These are phyloP conservation scores for Darevskia nairensis DNA, from an alignment of 2,797 vertebrate genomes.

Conservation along the genomic window DNA sequence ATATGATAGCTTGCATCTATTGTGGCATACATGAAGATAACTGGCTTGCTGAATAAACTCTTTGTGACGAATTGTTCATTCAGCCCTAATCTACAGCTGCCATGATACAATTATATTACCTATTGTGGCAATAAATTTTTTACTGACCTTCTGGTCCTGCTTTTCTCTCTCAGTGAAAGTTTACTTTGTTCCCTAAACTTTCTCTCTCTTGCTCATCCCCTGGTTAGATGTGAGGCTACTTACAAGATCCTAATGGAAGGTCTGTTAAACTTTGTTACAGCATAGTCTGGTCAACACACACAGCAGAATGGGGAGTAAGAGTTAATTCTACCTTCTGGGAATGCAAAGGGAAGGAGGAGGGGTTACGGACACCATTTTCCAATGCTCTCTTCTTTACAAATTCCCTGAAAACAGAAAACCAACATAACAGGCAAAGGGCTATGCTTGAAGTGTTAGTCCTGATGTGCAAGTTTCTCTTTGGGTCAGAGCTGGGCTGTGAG, in stretches of 20 bases:
- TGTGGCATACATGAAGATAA: constrained; percentile 14
- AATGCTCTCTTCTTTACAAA: too few relatives aligned
- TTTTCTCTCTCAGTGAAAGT: constrained; percentile 8
- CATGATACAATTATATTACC: constrained; percentile 11
- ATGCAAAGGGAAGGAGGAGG: too few relatives aligned
- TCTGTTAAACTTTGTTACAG: neutral
- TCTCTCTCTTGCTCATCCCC: neutral
- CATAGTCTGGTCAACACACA: neutral
- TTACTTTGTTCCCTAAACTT: constrained; percentile 8
- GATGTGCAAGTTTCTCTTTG: neutral
- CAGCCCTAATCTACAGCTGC: constrained; percentile 38
- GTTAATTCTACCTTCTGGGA: neutral
- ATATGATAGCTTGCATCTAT: constrained; percentile 15
- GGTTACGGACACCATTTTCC: neutral
- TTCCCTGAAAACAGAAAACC: neutral
- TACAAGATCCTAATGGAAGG: neutral
- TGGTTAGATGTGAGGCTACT: neutral
- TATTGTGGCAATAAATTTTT: neutral
- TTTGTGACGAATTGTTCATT: constrained; percentile 36
- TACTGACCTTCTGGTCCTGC: constrained; percentile 17
- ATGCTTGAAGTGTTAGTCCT: neutral
- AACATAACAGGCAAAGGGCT: neutral
- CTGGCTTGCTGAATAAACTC: constrained; percentile 29
- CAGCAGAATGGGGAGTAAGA: neutral
- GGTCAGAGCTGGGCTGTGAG: neutral